A percentile compares a stretch with the other conserved stretches of the same genome.
phyloP scores from a whole-genome alignment of 1,140 invertebrate species.

The Pogonognathellus flavescens region DNA sequence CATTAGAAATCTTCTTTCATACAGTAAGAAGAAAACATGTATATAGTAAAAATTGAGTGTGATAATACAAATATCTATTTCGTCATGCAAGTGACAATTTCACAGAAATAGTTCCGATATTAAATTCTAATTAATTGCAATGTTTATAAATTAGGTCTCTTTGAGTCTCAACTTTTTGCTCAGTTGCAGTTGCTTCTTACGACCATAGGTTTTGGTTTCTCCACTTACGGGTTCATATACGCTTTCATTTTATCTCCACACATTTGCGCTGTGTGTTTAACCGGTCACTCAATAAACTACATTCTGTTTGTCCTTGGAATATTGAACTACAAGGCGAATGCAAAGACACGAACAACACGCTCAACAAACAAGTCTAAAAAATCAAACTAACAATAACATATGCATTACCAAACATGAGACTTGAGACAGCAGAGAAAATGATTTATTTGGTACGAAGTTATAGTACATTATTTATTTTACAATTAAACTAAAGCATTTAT shows the following conservation, averaged over 20 bases:
- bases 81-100: no score
- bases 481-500: no score
- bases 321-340: background rate
- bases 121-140: no score
- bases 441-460: no score
- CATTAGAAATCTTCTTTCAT: no score
- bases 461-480: no score
- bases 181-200: background rate
- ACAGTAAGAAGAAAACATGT: no score
- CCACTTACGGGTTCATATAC: slow-evolving; percentile 39
- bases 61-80: no score
- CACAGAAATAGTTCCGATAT: no score
- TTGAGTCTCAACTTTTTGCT: background rate
- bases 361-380: background rate
- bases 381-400: background rate
- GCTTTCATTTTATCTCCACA: slow-evolving; percentile 19
- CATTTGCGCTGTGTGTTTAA: slow-evolving; percentile 3
- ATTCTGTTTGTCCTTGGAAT: slow-evolving; percentile 4
- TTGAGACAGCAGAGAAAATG: no score
- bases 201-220: slow-evolving; percentile 6
- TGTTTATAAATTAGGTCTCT: slow-evolving; percentile 9
- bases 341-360: background rate
- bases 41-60: no score
- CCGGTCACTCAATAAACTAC: slow-evolving; percentile 21
- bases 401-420: background rate